Conservation (phyloP, 2,113 vertebrate species). For the Gasterosteus nipponicus region DNA sequence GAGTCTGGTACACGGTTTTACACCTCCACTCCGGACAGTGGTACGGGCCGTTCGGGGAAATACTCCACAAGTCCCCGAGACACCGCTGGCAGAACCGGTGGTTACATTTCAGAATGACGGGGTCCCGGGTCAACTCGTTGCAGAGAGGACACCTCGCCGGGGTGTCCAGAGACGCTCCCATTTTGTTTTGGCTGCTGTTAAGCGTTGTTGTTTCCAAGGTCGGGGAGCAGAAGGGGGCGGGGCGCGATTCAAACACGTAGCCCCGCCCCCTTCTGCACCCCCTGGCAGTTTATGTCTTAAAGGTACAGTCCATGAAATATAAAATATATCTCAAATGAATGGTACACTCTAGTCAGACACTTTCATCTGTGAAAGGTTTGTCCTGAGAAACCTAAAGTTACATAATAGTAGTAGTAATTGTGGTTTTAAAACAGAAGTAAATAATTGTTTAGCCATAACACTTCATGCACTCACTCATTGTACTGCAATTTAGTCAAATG, state of each 20-base stretch:
- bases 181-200: slow-evolving; percentile 47
- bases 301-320: slow-evolving; percentile 43
- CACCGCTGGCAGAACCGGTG: slow-evolving; percentile 80
- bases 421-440: neutral
- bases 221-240: slow-evolving; percentile 42
- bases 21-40: slow-evolving; percentile 77
- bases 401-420: neutral
- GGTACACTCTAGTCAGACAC: neutral
- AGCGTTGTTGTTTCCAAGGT: neutral
- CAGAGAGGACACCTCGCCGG: slow-evolving; percentile 69
- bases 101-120: slow-evolving; percentile 68
- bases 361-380: neutral
- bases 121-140: slow-evolving; percentile 39
- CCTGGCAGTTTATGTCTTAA: slow-evolving; percentile 43
- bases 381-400: neutral
- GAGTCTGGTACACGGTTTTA: slow-evolving; percentile 67
- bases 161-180: slow-evolving; percentile 67
- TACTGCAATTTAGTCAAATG: slow-evolving; percentile 20
- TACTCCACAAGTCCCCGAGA: slow-evolving; percentile 79
- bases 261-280: neutral
- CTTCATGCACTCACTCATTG: slow-evolving; percentile 2
- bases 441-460: neutral
- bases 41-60: slow-evolving; percentile 67
- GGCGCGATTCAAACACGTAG: slow-evolving; percentile 61
- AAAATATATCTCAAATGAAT: neutral